Evolutionary conservation across 2,888 invertebrate genomes (phyloP).

Genomic region (Amblyjoppa fuscipennis): DNA sequence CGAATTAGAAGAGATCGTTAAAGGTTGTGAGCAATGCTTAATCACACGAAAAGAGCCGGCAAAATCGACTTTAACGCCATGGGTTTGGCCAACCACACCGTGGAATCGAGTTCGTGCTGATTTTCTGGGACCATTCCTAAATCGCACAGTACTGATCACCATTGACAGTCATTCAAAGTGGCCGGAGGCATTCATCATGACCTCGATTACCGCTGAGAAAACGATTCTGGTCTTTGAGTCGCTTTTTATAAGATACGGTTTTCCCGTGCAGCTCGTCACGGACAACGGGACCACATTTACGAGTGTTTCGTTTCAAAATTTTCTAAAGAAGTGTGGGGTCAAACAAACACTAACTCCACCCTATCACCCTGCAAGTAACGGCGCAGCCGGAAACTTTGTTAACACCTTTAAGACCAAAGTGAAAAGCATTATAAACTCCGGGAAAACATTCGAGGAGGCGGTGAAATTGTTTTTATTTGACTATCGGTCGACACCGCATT

Average conservation of each 20-base stretch:
- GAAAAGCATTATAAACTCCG: neutral
- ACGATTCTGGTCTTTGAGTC: too few species aligned
- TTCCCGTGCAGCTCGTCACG: neutral
- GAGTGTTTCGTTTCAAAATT: neutral
- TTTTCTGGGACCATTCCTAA: conserved; percentile 5
- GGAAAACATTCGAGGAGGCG: neutral
- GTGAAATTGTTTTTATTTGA: neutral
- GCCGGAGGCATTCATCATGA: too few species aligned
- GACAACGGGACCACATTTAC: neutral
- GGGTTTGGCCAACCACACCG: conserved; percentile 27
- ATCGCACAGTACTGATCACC: neutral
- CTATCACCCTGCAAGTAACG: neutral
- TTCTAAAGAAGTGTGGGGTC: neutral
- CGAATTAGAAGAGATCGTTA: conserved; percentile 4
- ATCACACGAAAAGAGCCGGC: neutral
- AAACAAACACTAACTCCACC: neutral
- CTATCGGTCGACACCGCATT: neutral
- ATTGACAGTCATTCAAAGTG: neutral
- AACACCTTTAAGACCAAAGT: neutral
- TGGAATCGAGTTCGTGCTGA: conserved; percentile 26
- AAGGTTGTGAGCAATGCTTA: conserved; percentile 3
- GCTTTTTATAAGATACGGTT: neutral
- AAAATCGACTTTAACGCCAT: conserved; percentile 4
- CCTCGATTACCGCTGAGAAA: too few species aligned
- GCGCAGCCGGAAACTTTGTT: neutral